Percentiles rank a stretch among this genome's conserved stretches.
phyloP scores from a whole-genome alignment of 2,888 invertebrate genomes.

The Drosophila nr. fundita region DNA sequence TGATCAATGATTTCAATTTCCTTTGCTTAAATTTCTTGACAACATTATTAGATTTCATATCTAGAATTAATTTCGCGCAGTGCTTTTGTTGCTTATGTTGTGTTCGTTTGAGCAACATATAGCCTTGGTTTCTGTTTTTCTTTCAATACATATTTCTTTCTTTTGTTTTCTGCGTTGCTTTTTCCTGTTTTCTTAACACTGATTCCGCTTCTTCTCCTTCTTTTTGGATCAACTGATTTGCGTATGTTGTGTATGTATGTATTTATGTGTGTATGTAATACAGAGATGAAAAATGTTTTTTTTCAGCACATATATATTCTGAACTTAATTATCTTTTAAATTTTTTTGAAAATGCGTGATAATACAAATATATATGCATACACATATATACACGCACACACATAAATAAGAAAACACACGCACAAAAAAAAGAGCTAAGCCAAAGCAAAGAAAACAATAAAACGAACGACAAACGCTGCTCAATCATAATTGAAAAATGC shows the following conservation, averaged over 20 bases:
- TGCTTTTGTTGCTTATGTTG: constrained; percentile 27
- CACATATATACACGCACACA: not conserved
- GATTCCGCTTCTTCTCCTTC: constrained; percentile 1
- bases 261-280: not conserved
- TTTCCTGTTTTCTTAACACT: constrained; percentile 49
- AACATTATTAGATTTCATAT: not conserved
- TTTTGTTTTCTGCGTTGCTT: constrained; percentile 29
- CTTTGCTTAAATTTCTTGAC: not conserved
- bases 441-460: constrained; percentile 74
- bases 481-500: constrained; percentile 79
- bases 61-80: constrained; percentile 27
- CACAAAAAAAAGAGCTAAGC: constrained; percentile 66
- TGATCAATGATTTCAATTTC: not conserved
- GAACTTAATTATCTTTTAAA: not conserved
- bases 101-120: constrained; percentile 46
- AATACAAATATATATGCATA: constrained; percentile 23
- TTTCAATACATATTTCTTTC: constrained; percentile 12
- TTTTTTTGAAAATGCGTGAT: not conserved
- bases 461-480: constrained; percentile 78
- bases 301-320: not conserved
- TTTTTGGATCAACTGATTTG: constrained; percentile 36
- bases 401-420: constrained; percentile 17
- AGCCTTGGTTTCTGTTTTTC: constrained; percentile 34
- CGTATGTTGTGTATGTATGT: constrained; percentile 17
- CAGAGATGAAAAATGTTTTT: not conserved